Percentiles rank a stretch among this genome's conserved stretches.
Conservation (phyloP, 1,140 invertebrate species). For the Hylyphantes graminicola region DNA sequence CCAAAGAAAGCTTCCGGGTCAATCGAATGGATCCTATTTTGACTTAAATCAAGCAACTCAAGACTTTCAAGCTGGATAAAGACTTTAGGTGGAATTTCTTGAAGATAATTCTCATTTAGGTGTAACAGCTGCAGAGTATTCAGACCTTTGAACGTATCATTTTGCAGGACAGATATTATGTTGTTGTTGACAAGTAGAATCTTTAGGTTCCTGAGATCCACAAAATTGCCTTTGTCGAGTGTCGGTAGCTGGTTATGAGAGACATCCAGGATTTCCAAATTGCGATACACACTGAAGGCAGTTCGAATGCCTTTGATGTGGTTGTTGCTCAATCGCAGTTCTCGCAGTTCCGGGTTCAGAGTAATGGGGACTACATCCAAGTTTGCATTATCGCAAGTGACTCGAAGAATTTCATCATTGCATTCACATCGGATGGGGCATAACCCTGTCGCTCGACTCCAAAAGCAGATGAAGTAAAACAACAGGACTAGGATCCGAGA, state of each 20-base stretch:
- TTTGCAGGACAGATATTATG: conserved; percentile 70
- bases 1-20: conserved; percentile 83
- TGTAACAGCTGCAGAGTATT: conserved; percentile 78
- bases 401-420: conserved; percentile 88
- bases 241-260: conserved; percentile 84
- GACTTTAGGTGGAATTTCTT: conserved; percentile 79
- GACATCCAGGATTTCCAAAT: conserved; percentile 84
- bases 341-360: conserved; percentile 87
- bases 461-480: conserved; percentile 53
- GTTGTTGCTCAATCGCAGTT: conserved; percentile 84
- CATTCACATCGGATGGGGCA: conserved; percentile 82
- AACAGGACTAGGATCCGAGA: conserved; percentile 47
- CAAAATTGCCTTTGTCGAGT: conserved; percentile 78
- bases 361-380: conserved; percentile 90
- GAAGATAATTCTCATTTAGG: conserved; percentile 82
- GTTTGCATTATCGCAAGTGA: conserved; percentile 84
- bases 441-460: conserved; percentile 25
- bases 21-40: conserved; percentile 85
- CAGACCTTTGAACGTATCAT: conserved; percentile 79
- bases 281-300: conserved; percentile 86
- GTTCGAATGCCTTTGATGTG: conserved; percentile 87
- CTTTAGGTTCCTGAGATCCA: conserved; percentile 77
- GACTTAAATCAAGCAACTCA: conserved; percentile 86
- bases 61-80: conserved; percentile 81
- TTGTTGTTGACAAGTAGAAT: conserved; percentile 65